Base-by-base conservation (phyloP, 1,140 invertebrate species). In the Phthorimaea operculella region DNA sequence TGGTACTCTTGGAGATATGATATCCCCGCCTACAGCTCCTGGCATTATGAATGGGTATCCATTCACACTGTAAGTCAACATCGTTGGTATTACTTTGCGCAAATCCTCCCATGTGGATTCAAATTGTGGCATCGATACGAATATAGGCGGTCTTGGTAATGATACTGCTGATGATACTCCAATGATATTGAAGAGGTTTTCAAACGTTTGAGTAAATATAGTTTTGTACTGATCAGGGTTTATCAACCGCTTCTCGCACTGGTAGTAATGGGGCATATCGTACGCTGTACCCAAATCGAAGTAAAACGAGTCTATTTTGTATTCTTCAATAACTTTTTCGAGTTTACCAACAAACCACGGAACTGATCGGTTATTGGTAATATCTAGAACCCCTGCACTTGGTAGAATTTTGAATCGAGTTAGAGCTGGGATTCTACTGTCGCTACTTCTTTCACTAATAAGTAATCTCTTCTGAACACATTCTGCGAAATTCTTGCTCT, bases 21-120 rank as follows among this genome's bases (percentile, higher is more conserved):
- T 89, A 66, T 96, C 94, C 1, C 97, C 97, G 0, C 97, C 96
- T 21, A 99, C 95, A 15, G 96, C 93, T 0, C 96, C 96, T 0
- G 96, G 94, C 85, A 98, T 92, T 4, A 98, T 88, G 64, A 98
- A 97, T 0, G 96, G 95, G 85, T 95, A 98, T 0, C 96, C 97
- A 21, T 94, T 89, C 44, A 93, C 88, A 0, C 96, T 95, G 58
- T 97, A 93, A 8, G 91, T 94, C 0, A 98, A 79, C 33, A 96
- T 91, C 0, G 94, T 95, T 1, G 92, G 95, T 65, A 96, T 96
- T 1, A 94, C 90, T 17, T 89, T 89, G 68, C 92, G 89, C n/a
- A 98, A 83, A 0, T 94, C 94, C 57, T 93, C 91, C 97, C 96
- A 98, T 0, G 91, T 91, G 0, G 95, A 96, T 51, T 93, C 90